Evolutionary conservation across 2,888 invertebrate genomes (phyloP), one percentile per base, ranked within the genome.

Genomic region (Creontiades dilutus): DNA sequence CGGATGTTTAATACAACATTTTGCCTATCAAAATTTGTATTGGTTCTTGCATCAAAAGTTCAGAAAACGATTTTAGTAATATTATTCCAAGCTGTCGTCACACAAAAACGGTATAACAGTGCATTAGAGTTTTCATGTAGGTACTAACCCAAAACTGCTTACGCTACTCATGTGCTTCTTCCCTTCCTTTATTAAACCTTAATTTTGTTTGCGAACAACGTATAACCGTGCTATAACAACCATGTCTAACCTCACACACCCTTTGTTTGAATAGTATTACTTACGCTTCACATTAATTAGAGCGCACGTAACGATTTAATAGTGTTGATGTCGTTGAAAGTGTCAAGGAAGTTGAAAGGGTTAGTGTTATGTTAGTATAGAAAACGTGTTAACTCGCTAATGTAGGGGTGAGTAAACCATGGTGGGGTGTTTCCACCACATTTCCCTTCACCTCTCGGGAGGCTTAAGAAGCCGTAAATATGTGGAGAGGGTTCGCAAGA

Each of bases 401-500:
- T 14, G 52, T 52, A 12, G 52, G 16, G 52, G 68, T 19, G 68
- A 11, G 9, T 5, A 23, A 68, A 37, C 37, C 7, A 37, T 7
- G 37, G 37, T 7, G 37, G 61, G 68, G 68, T 68, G 68, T 68
- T 68, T 68, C 68, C 68, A 68, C 23, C 68, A 68, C 68, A 68
- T 68, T 68, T 68, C 68, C 23, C 68, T 37, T 68, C 68, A 4
- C 68, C 23, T 27, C 68, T 68, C 11, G 68, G 68, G 68, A 68
- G 68, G 68, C 68, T 68, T 68, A 23, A 61, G 61, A 68, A 68
- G 68, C 68, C 68, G 68, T 68, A 68, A 68, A 68, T 68, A 68
- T 23, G 68, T 68, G 68, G 23, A 68, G 68, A 68, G 68, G 68
- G 68, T 23, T 27, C 13, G 19, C 5, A 68, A 68, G 23, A 68